A percentile compares a stretch with the other conserved stretches of the same genome.
phyloP scores from a whole-genome alignment of 2,113 vertebrate species.

The Silurus asotus region DNA sequence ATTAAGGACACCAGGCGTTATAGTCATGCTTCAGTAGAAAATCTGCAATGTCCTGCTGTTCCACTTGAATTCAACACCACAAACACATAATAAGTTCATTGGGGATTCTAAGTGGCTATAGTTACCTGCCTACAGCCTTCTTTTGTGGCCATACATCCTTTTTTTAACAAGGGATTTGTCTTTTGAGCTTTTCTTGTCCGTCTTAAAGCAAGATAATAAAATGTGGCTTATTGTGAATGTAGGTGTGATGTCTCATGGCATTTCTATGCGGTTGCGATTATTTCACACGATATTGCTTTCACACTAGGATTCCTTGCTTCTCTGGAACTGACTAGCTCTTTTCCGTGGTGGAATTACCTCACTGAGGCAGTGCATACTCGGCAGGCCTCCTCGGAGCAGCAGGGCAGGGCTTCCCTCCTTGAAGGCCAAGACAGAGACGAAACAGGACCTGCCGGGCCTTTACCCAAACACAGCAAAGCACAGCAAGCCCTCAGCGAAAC shows the following conservation, averaged over 20 bases:
- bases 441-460: conserved; percentile 37
- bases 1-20: conserved; percentile 18
- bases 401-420: conserved; percentile 45
- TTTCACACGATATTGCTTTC: conserved; percentile 36
- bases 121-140: conserved; percentile 53
- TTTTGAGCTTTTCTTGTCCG: not conserved
- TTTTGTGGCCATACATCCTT: conserved; percentile 19
- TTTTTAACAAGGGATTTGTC: not conserved
- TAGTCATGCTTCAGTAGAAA: conserved; percentile 40
- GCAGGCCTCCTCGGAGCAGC: conserved; percentile 25
- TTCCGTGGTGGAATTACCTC: conserved; percentile 37
- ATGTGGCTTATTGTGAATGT: not conserved
- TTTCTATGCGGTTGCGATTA: conserved; percentile 5
- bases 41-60: conserved; percentile 53
- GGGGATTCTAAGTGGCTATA: conserved; percentile 49
- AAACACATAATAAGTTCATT: conserved; percentile 62
- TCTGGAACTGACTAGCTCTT: conserved; percentile 30
- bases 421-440: conserved; percentile 29
- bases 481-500: conserved; percentile 29
- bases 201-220: conserved; percentile 23
- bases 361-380: conserved; percentile 26
- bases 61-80: conserved; percentile 56
- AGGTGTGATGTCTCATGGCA: not conserved
- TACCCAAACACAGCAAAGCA: conserved; percentile 46
- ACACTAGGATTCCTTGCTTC: not conserved